These are phyloP conservation scores for Morone chrysops DNA, from an alignment of 2,113 vertebrate species.

Conservation along the genomic window DNA sequence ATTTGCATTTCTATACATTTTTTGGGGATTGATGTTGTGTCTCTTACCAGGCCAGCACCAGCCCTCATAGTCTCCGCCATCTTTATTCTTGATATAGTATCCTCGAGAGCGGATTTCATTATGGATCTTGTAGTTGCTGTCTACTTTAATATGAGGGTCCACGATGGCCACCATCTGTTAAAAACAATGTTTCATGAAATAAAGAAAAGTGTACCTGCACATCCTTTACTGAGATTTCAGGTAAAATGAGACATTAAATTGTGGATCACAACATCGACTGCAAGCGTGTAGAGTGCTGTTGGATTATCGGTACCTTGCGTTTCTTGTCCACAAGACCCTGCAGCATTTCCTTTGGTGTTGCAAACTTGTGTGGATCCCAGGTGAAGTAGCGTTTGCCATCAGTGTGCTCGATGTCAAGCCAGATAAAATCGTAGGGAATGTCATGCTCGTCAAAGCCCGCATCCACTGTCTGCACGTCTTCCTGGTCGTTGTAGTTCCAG, in stretches of 20 bases:
- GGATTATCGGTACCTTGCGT: slow-evolving; percentile 83
- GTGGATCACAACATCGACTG: background rate
- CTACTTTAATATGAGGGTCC: slow-evolving; percentile 95
- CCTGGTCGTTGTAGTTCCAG: slow-evolving; percentile 97
- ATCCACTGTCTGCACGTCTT: slow-evolving; percentile 89
- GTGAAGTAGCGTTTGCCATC: slow-evolving; percentile 98
- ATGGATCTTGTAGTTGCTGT: slow-evolving; percentile 89
- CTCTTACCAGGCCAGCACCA: slow-evolving; percentile 96
- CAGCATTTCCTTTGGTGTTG: slow-evolving; percentile 88
- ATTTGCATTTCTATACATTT: background rate
- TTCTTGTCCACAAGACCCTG: slow-evolving; percentile 86
- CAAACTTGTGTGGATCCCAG: slow-evolving; percentile 93
- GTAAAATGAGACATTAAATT: background rate
- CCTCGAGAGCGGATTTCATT: slow-evolving; percentile 86
- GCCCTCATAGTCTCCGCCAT: slow-evolving; percentile 92
- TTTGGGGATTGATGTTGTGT: background rate
- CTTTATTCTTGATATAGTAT: slow-evolving; percentile 91
- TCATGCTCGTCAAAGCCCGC: slow-evolving; percentile 90
- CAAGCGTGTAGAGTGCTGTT: too few species aligned
- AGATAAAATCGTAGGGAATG: slow-evolving; percentile 93
- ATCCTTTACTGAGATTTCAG: background rate
- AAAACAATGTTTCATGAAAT: background rate
- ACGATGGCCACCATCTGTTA: slow-evolving; percentile 93
- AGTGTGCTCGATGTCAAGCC: slow-evolving; percentile 96
- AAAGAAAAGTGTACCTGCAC: background rate